Percentiles rank a stretch among this genome's conserved stretches.
Evolutionary conservation across 1,140 invertebrate genomes (phyloP).

Genomic region (Calliphora vicina): DNA sequence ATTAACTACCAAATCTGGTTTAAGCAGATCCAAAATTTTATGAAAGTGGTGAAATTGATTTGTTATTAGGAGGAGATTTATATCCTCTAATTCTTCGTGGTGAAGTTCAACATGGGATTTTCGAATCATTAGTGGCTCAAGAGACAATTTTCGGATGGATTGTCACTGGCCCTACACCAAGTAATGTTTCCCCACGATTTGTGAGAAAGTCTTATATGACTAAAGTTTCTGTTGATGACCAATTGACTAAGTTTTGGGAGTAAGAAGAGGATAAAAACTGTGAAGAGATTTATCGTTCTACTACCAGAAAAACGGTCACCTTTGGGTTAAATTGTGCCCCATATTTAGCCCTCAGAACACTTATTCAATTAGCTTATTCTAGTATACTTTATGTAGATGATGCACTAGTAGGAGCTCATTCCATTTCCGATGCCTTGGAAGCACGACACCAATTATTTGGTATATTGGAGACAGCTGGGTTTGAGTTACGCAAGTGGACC

Average conservation of each 20-base stretch:
- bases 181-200: neutral
- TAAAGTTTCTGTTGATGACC: neutral
- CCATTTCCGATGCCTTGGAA: neutral
- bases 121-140: neutral
- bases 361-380: constrained; percentile 47
- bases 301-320: constrained; percentile 48
- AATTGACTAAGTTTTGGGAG: neutral
- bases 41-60: neutral
- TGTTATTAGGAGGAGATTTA: neutral
- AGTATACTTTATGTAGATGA: neutral
- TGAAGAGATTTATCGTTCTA: neutral
- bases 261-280: neutral
- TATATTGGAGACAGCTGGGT: neutral
- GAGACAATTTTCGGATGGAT: neutral
- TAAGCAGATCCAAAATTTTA: neutral
- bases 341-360: constrained; percentile 47
- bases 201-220: neutral
- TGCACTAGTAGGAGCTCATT: neutral
- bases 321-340: too few relatives aligned
- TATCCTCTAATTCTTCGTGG: neutral
- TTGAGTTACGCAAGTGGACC: too few relatives aligned
- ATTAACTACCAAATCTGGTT: neutral
- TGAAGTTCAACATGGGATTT: neutral
- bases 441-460: neutral
- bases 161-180: neutral